Percentiles rank a stretch among this genome's conserved stretches.
phyloP scores from a whole-genome alignment of 2,888 invertebrate species.

The Agrypnus murinus region DNA sequence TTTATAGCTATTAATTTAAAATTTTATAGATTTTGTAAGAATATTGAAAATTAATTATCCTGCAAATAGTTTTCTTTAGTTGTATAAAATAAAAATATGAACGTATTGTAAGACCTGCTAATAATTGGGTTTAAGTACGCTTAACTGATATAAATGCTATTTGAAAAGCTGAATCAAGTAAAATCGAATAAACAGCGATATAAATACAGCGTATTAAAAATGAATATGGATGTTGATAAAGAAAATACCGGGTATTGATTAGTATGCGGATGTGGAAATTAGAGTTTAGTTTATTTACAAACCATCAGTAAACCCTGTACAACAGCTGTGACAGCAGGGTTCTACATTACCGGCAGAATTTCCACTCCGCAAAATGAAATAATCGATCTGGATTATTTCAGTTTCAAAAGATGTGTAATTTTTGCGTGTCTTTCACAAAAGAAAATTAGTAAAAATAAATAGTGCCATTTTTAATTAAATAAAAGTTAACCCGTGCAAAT shows the following conservation, averaged over 20 bases:
- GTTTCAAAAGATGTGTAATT: slow-evolving; percentile 47
- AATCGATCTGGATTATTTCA: slow-evolving; percentile 51
- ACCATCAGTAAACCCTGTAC: not conserved
- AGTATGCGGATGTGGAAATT: slow-evolving; percentile 32
- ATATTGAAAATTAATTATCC: no score
- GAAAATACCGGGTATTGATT: slow-evolving; percentile 33
- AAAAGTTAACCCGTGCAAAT: slow-evolving; percentile 10
- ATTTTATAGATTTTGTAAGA: no score
- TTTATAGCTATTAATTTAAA: no score
- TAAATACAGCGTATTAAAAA: no score
- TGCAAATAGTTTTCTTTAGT: no score
- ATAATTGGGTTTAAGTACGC: no score
- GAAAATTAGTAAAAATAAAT: slow-evolving; percentile 23
- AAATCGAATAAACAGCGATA: no score
- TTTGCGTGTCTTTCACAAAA: slow-evolving; percentile 15
- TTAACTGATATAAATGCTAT: no score
- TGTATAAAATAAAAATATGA: no score
- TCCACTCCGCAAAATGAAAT: slow-evolving; percentile 44
- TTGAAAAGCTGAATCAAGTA: no score
- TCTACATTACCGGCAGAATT: slow-evolving; percentile 36
- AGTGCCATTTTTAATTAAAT: not conserved
- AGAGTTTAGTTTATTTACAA: slow-evolving; percentile 11
- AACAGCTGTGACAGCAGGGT: slow-evolving; percentile 5
- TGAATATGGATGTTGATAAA: not conserved
- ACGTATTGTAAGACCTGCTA: no score